phyloP scores from a whole-genome alignment of 2,113 vertebrate species.

The Gadus chalcogrammus region DNA sequence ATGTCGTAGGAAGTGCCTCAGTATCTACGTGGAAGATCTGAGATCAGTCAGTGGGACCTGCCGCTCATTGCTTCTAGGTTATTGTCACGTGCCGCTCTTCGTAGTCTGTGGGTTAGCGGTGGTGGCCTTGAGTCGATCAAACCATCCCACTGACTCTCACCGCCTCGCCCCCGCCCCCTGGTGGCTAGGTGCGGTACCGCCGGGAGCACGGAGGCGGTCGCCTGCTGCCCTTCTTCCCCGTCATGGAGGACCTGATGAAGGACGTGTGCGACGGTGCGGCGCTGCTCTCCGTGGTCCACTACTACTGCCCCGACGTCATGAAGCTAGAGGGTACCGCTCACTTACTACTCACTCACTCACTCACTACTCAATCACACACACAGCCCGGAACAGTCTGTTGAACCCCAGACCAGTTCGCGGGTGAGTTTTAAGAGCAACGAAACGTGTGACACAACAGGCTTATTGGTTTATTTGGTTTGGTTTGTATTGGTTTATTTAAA shows the following conservation, averaged over 20 bases:
- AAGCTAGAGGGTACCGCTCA: conserved; percentile 84
- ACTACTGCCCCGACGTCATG: conserved; percentile 93
- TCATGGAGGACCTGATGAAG: conserved; percentile 91
- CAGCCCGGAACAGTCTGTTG: too few species aligned
- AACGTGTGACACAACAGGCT: too few species aligned
- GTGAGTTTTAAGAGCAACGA: too few species aligned
- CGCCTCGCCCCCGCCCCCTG: conserved; percentile 20
- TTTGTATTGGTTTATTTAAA: too few species aligned
- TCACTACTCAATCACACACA: too few species aligned
- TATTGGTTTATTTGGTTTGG: too few species aligned
- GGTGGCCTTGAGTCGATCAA: background rate
- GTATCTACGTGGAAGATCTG: conserved; percentile 2
- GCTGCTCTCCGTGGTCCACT: conserved; percentile 88
- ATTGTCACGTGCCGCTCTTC: too few species aligned
- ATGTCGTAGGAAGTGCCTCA: conserved; percentile 26
- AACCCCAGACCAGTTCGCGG: too few species aligned
- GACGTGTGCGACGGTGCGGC: conserved; percentile 89
- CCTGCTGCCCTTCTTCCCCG: conserved; percentile 84
- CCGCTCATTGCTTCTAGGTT: too few species aligned
- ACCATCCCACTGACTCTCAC: background rate
- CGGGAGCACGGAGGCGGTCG: conserved; percentile 87
- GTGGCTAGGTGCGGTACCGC: conserved; percentile 88
- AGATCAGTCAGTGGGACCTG: conserved; percentile 19
- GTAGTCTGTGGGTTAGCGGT: background rate
- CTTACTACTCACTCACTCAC: too few species aligned